These are phyloP conservation scores for Pleuronectes platessa DNA, from an alignment of 2,113 vertebrate species.

Conservation along the genomic window DNA sequence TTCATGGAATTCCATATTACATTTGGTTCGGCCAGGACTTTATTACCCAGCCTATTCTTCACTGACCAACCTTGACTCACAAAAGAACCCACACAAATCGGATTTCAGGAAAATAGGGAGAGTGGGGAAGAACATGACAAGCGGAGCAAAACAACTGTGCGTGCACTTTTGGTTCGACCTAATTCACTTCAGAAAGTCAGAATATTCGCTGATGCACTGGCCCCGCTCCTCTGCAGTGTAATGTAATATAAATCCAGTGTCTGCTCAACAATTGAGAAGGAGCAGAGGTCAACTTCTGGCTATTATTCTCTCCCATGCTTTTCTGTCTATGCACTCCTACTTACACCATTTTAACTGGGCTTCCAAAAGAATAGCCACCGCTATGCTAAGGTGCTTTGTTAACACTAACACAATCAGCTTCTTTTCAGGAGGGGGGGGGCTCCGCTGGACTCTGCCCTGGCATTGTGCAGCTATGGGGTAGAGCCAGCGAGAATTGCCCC, in stretches of 20 bases:
- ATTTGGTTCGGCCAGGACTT: conserved; percentile 57
- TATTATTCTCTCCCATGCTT: conserved; percentile 73
- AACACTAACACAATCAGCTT: conserved; percentile 87
- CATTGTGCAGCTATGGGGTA: conserved; percentile 62
- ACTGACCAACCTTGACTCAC: conserved; percentile 60
- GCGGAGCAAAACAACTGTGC: conserved; percentile 69
- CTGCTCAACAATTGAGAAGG: conserved; percentile 75
- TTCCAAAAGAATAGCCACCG: conserved; percentile 71
- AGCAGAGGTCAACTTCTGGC: conserved; percentile 74
- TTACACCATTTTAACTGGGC: conserved; percentile 69
- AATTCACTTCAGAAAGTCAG: conserved; percentile 80
- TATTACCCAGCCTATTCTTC: conserved; percentile 67
- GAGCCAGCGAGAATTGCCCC: conserved; percentile 60
- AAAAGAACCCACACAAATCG: conserved; percentile 75
- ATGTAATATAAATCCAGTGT: conserved; percentile 75
- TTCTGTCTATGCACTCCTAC: conserved; percentile 65
- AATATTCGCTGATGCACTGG: conserved; percentile 79
- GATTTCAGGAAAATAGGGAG: conserved; percentile 69
- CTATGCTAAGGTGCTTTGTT: conserved; percentile 80
- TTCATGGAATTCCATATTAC: conserved; percentile 50
- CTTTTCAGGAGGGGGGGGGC: conserved; percentile 65
- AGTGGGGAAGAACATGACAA: conserved; percentile 65
- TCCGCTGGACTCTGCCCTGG: conserved; percentile 21
- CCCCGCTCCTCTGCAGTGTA: conserved; percentile 65
- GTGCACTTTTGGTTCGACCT: conserved; percentile 78